These are phyloP conservation scores for Eublepharis macularius DNA, from an alignment of 2,113 vertebrate genomes.

Conservation along the genomic window DNA sequence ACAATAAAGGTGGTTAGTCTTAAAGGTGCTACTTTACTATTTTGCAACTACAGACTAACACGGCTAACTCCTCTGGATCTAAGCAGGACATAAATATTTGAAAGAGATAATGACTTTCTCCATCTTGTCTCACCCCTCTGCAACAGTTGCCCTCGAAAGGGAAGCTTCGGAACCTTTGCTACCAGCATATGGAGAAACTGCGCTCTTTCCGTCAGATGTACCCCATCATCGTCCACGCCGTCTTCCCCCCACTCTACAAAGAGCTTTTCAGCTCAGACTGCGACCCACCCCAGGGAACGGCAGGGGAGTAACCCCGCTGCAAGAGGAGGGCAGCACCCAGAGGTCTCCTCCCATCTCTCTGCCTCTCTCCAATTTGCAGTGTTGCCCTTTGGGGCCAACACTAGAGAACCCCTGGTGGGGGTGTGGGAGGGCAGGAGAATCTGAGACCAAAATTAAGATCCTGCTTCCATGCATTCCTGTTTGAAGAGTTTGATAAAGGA, in stretches of 20 bases:
- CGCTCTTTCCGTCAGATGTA: slow-evolving; percentile 84
- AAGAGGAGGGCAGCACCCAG: too few relatives aligned
- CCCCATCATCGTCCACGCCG: slow-evolving; percentile 79
- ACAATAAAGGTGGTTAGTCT: too few relatives aligned
- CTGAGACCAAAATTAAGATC: not conserved
- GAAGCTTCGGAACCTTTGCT: slow-evolving; percentile 83
- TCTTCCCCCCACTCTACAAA: slow-evolving; percentile 93
- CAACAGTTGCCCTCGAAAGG: slow-evolving; percentile 83
- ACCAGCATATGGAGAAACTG: slow-evolving; percentile 89
- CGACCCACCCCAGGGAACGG: slow-evolving; percentile 64
- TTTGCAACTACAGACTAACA: too few relatives aligned
- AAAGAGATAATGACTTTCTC: not conserved
- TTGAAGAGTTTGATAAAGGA: not conserved
- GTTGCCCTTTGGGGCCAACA: not conserved
- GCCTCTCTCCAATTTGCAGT: not conserved
- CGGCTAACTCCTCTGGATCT: too few relatives aligned
- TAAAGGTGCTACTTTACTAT: too few relatives aligned
- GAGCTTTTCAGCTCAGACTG: slow-evolving; percentile 88
- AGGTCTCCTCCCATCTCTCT: not conserved
- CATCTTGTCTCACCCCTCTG: not conserved
- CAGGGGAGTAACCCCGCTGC: not conserved
- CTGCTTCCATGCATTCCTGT: not conserved
- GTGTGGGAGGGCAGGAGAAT: not conserved
- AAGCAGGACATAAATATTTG: not conserved
- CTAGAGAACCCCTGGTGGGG: too few relatives aligned